Percentiles rank a stretch among this genome's conserved stretches.
phyloP scores from a whole-genome alignment of 1,140 invertebrate species.

The Onthophagus taurus region DNA sequence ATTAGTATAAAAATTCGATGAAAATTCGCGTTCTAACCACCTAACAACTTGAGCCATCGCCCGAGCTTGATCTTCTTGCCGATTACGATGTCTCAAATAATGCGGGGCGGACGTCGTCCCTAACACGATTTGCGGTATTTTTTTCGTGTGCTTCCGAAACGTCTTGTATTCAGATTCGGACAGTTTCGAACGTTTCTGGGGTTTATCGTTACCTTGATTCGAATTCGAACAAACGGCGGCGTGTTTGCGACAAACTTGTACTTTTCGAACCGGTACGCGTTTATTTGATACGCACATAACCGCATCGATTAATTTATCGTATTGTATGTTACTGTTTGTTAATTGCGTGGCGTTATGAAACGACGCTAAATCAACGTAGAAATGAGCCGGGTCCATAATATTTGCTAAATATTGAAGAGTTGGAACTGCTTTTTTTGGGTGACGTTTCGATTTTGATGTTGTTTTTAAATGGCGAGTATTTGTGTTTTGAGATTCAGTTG shows the following conservation, averaged over 20 bases:
- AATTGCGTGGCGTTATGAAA: slow-evolving; percentile 24
- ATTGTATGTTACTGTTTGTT: slow-evolving; percentile 18
- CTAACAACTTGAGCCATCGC: slow-evolving; percentile 59
- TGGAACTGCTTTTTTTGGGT: slow-evolving; percentile 9
- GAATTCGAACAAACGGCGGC: slow-evolving; percentile 40
- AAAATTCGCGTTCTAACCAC: slow-evolving; percentile 46
- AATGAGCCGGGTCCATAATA: slow-evolving; percentile 21
- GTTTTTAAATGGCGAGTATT: slow-evolving; percentile 16
- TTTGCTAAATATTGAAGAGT: slow-evolving; percentile 21
- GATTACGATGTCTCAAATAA: slow-evolving; percentile 53
- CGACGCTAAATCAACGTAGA: slow-evolving; percentile 24
- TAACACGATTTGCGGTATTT: slow-evolving; percentile 21
- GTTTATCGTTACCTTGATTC: slow-evolving; percentile 31
- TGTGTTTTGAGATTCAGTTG: slow-evolving; percentile 20
- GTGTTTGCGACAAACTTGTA: slow-evolving; percentile 27
- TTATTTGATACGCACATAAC: slow-evolving; percentile 24
- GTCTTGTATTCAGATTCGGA: slow-evolving; percentile 16
- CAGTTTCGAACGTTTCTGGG: slow-evolving; percentile 15
- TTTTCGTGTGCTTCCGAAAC: slow-evolving; percentile 18
- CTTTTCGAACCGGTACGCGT: slow-evolving; percentile 16
- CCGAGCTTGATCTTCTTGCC: slow-evolving; percentile 57
- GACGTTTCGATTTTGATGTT: slow-evolving; percentile 12
- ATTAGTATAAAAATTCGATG: slow-evolving; percentile 23
- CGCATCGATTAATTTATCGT: slow-evolving; percentile 25
- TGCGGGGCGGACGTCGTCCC: slow-evolving; percentile 38